phyloP scores from a whole-genome alignment of 2,113 vertebrate genomes.

The Triplophysa tibetana region DNA sequence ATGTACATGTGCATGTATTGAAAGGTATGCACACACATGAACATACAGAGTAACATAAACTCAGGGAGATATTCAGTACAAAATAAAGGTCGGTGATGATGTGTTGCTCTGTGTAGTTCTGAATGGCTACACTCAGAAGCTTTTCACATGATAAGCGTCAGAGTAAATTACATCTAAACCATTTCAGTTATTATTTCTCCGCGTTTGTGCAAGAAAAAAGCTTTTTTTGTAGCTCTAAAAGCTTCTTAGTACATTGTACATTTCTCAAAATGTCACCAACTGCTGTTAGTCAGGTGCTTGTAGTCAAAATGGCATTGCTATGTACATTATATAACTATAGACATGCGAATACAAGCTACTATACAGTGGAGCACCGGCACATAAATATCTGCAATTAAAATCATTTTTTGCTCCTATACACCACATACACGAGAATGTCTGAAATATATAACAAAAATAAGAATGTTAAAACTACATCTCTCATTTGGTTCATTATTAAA shows the following conservation, averaged over 20 bases:
- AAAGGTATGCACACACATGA: constrained; percentile 38
- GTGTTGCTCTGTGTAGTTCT: constrained; percentile 27
- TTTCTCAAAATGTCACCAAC: constrained; percentile 39
- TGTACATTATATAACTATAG: constrained; percentile 47
- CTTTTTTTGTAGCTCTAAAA: neutral
- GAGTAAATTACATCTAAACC: constrained; percentile 17
- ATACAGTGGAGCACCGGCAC: constrained; percentile 46
- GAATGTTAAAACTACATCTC: constrained; percentile 47
- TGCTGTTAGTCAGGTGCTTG: constrained; percentile 35
- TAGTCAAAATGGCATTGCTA: constrained; percentile 42
- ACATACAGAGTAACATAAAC: constrained; percentile 24
- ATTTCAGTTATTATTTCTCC: constrained; percentile 10
- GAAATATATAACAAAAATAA: constrained; percentile 51
- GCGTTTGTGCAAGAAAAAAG: constrained; percentile 24
- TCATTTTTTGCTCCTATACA: constrained; percentile 49
- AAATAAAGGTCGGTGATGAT: constrained; percentile 40
- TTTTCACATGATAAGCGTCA: constrained; percentile 31
- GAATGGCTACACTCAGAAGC: constrained; percentile 32
- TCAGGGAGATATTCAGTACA: constrained; percentile 16
- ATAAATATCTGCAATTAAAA: constrained; percentile 23
- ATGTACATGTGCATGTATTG: constrained; percentile 47
- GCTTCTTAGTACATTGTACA: constrained; percentile 28
- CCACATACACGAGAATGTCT: constrained; percentile 45
- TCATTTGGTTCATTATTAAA: constrained; percentile 32
- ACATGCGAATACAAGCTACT: constrained; percentile 41